Conservation (phyloP, 2,797 vertebrate species). For the Anableps anableps region DNA sequence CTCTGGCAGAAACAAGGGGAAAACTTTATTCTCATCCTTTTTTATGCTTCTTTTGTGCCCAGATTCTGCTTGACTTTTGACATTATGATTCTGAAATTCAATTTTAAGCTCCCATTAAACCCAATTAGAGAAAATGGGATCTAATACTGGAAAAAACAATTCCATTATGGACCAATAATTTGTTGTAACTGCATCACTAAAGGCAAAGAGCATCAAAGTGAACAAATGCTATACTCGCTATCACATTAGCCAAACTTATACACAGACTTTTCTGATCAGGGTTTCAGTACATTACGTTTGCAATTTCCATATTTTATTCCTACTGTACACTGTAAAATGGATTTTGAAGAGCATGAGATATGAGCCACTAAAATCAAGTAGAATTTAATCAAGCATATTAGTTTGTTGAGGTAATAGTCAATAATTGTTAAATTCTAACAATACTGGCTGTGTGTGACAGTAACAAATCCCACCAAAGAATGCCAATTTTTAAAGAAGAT, state of each 20-base stretch:
- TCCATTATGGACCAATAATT: slow-evolving; percentile 6
- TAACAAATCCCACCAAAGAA: background rate
- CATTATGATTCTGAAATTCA: slow-evolving; percentile 30
- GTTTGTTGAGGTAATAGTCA: background rate
- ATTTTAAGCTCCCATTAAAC: slow-evolving; percentile 43
- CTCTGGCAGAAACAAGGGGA: slow-evolving; percentile 19
- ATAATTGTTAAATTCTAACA: background rate
- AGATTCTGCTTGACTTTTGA: slow-evolving; percentile 24
- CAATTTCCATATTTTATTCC: background rate
- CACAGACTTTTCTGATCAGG: slow-evolving; percentile 6
- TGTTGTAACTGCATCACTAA: slow-evolving; percentile 33
- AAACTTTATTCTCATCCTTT: slow-evolving; percentile 33
- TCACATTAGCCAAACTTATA: slow-evolving; percentile 37
- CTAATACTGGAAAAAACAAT: slow-evolving; percentile 44
- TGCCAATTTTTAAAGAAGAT: background rate
- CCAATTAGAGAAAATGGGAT: slow-evolving; percentile 39
- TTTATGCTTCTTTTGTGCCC: slow-evolving; percentile 21
- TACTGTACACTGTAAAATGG: background rate
- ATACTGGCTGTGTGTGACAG: background rate
- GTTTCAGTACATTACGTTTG: slow-evolving; percentile 8
- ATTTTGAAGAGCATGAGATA: background rate
- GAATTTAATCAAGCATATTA: background rate
- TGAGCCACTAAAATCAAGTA: background rate
- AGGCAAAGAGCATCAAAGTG: slow-evolving; percentile 36
- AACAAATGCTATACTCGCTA: slow-evolving; percentile 32